These are phyloP conservation scores for Artibeus jamaicensis DNA, from an alignment of 2,797 vertebrate species.

Conservation along the genomic window DNA sequence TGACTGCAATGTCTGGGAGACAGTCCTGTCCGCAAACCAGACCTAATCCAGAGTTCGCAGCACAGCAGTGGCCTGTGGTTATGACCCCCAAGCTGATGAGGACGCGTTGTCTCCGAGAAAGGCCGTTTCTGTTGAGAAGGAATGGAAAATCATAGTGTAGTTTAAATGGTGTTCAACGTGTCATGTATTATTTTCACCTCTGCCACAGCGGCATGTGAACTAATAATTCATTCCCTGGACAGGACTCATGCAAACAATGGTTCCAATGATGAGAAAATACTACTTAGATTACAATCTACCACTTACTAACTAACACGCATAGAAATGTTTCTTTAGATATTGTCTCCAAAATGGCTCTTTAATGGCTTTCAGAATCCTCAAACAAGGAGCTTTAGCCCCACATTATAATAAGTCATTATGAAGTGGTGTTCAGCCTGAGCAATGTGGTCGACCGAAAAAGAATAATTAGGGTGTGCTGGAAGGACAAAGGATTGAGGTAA, in stretches of 20 bases:
- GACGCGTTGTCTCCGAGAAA: neutral
- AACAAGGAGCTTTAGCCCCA: neutral
- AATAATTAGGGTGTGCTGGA: neutral
- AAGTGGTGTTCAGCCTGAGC: neutral
- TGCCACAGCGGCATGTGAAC: neutral
- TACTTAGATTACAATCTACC: neutral
- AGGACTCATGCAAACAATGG: neutral
- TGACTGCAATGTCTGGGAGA: neutral
- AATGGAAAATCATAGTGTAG: neutral
- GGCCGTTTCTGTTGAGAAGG: neutral
- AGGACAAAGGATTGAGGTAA: neutral
- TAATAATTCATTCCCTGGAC: neutral
- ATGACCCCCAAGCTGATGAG: neutral
- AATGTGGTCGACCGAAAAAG: neutral
- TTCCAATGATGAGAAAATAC: neutral
- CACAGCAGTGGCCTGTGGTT: neutral
- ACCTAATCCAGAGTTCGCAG: neutral
- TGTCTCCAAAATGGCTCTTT: neutral
- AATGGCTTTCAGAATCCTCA: neutral
- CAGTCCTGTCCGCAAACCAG: neutral
- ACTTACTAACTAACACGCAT: neutral
- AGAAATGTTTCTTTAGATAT: neutral
- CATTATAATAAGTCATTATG: neutral
- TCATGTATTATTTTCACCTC: neutral
- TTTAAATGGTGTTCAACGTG: neutral